These are phyloP conservation scores for Lepidocolaptes lacrymiger DNA, from an alignment of 2,797 vertebrate species.

Conservation along the genomic window DNA sequence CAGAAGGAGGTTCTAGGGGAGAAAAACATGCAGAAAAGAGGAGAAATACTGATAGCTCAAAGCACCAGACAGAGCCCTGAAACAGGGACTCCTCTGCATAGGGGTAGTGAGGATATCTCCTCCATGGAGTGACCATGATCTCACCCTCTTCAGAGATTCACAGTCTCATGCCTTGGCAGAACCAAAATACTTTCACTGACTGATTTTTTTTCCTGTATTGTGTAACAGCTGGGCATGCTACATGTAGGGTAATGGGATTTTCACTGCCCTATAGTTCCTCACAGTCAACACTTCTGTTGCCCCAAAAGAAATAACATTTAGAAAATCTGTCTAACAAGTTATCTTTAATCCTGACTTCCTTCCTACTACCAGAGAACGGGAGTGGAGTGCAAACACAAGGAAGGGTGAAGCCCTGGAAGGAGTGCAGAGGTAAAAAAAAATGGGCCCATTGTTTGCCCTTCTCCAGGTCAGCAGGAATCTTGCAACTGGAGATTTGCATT, in stretches of 20 bases:
- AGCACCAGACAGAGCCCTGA: background rate
- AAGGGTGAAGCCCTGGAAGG: background rate
- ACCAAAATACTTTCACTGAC: background rate
- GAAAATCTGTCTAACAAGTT: background rate
- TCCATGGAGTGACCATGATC: accelerated
- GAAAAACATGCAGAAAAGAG: background rate
- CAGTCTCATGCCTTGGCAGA: background rate
- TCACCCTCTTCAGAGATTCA: background rate
- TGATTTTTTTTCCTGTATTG: background rate
- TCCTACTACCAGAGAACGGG: background rate
- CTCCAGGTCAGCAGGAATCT: background rate
- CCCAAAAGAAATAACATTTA: background rate
- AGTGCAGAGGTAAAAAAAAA: background rate
- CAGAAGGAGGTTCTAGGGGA: background rate
- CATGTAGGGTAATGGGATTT: accelerated
- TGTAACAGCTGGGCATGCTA: background rate
- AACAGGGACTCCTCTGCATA: background rate
- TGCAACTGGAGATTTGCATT: background rate
- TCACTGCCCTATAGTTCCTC: background rate
- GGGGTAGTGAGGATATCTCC: background rate
- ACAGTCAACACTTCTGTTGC: background rate
- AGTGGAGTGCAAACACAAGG: background rate
- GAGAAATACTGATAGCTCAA: background rate
- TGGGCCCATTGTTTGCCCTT: background rate
- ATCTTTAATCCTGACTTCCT: background rate